Evolutionary conservation across 2,113 vertebrate species (phyloP).

Genomic region (Leucoraja erinaceus): DNA sequence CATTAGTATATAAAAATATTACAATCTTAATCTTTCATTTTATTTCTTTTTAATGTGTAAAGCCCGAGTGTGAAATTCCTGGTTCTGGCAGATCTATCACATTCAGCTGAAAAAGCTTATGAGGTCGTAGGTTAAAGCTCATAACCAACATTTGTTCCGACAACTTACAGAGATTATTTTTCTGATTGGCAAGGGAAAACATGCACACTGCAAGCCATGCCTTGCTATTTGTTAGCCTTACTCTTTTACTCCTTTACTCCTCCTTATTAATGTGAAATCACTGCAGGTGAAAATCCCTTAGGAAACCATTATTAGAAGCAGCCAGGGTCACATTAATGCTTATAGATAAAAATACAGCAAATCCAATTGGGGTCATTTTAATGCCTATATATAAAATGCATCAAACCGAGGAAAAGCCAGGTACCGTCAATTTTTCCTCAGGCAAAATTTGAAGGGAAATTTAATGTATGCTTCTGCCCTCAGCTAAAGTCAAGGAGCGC

Average conservation of each 20-base stretch:
- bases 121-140: background rate
- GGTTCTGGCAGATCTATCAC: background rate
- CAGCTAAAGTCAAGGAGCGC: background rate
- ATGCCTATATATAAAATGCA: background rate
- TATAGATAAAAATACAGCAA: background rate
- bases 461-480: background rate
- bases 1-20: background rate
- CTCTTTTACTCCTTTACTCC: conserved; percentile 8
- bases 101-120: background rate
- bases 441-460: conserved; percentile 8
- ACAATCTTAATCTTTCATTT: background rate
- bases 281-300: conserved; percentile 2
- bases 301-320: conserved; percentile 4
- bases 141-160: background rate
- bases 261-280: background rate
- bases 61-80: background rate
- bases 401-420: background rate
- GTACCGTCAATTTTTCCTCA: background rate
- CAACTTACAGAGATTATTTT: conserved; percentile 28
- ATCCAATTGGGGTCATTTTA: background rate
- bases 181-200: background rate
- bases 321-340: background rate
- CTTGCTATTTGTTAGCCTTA: background rate
- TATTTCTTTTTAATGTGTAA: background rate
- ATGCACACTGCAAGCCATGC: conserved; percentile 14